Evolutionary conservation across 2,113 vertebrate genomes (phyloP).

Genomic region (Amphiprion ocellaris): DNA sequence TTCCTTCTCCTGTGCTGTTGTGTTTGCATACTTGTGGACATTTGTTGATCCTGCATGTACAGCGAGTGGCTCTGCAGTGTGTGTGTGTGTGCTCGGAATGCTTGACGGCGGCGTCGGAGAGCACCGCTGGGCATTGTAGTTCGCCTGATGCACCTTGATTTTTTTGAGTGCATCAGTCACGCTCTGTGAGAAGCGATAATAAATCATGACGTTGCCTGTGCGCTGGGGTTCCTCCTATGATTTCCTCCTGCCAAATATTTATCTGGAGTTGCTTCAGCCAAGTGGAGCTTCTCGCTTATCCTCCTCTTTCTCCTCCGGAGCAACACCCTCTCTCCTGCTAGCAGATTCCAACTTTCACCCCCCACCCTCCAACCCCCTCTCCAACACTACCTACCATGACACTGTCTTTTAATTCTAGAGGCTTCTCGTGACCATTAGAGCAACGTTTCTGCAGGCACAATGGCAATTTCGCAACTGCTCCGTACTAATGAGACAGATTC

Average conservation of each 20-base stretch:
- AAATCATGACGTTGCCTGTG: constrained; percentile 66
- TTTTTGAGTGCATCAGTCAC: constrained; percentile 71
- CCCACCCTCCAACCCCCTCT: background rate
- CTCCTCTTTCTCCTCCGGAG: constrained; percentile 31
- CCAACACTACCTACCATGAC: background rate
- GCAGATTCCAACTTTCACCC: background rate
- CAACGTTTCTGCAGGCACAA: constrained; percentile 52
- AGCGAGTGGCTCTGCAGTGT: constrained; percentile 22
- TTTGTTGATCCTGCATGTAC: constrained; percentile 16
- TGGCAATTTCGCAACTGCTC: constrained; percentile 45
- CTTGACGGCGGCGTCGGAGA: constrained; percentile 41
- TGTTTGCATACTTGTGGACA: constrained; percentile 18
- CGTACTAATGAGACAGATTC: constrained; percentile 66
- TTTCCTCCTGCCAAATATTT: constrained; percentile 48
- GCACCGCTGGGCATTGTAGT: constrained; percentile 55
- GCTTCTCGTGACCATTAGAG: constrained; percentile 49
- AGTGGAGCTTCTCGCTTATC: background rate
- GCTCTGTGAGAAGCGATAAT: constrained; percentile 57
- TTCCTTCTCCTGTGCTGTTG: background rate
- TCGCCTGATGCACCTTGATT: constrained; percentile 66
- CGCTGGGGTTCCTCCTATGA: constrained; percentile 50
- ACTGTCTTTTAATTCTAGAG: constrained; percentile 32
- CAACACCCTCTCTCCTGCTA: background rate
- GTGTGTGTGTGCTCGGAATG: constrained; percentile 20
- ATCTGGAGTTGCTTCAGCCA: constrained; percentile 40